Conservation (phyloP, 2,113 vertebrate species). For the Chloropsis cyanopogon region DNA sequence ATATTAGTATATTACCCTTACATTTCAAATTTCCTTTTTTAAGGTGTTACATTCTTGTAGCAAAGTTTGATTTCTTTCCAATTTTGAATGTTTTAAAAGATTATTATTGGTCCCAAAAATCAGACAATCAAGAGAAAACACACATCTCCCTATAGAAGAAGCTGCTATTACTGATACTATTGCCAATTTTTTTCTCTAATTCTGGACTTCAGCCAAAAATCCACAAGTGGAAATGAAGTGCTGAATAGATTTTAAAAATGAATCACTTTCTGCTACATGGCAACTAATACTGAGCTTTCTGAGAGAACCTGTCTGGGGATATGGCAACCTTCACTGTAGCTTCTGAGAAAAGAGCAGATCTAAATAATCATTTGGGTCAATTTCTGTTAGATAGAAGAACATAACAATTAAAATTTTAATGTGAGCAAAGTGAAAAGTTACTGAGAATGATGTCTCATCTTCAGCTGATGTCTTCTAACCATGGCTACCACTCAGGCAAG, state of each 20-base stretch:
- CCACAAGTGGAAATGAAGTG: not conserved
- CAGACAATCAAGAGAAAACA: slow-evolving; percentile 15
- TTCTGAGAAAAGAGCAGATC: not conserved
- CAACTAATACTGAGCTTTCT: not conserved
- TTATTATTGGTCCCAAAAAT: slow-evolving; percentile 27
- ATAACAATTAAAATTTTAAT: not conserved
- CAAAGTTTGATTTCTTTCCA: slow-evolving; percentile 25
- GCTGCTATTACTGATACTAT: fast-evolving
- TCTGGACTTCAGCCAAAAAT: not conserved
- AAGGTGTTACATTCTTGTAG: not conserved
- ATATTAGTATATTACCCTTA: slow-evolving; percentile 46
- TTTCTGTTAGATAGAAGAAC: not conserved
- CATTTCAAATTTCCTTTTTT: slow-evolving; percentile 56
- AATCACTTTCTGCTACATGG: not conserved
- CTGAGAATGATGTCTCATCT: not conserved
- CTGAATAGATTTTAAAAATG: not conserved
- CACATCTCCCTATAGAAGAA: not conserved
- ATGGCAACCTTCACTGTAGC: not conserved
- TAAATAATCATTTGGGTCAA: not conserved
- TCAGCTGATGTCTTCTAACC: not conserved
- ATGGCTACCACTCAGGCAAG: not conserved
- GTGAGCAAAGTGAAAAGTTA: not conserved
- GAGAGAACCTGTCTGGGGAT: not conserved
- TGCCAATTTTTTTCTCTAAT: not conserved
- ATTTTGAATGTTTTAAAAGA: slow-evolving; percentile 50